Evolutionary conservation across 1,140 invertebrate genomes (phyloP), one percentile per base, ranked within the genome.

Genomic region (Aphaenogaster floridana): DNA sequence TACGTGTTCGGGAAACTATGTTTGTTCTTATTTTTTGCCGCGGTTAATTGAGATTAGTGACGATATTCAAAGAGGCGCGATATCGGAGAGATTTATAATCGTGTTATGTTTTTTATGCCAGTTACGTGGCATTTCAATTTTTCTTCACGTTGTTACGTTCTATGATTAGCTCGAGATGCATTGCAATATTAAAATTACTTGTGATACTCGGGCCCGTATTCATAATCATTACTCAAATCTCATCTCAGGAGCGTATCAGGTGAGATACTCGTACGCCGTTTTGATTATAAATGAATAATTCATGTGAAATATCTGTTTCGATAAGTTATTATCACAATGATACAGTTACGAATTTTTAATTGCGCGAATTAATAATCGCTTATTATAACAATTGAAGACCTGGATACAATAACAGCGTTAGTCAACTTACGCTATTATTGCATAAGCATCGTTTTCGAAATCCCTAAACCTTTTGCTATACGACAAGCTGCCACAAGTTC

Each of bases 31-130:
- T 84, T 84, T 74, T 76, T 50, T 17, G 45, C 28, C 34, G 42
- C 54, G 45, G 42, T 76, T 76, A 76, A 84, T 84, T 84, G 80
- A 84, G 69, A 76, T 84, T 48, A 84, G 69, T 17, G 69, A 76
- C 69, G 80, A 84, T 84, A 84, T 84, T 84, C 80, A 84, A 61
- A 84, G 34, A 84, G 42, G 45, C 28, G 80, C 69, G 39, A 83
- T 83, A 83, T 61, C 45, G 21, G 17, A 34, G 28, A 84, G 54
- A 84, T 84, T 84, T 61, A 84, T 74, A 61, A 84, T 74, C 69
- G 42, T 36, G 28, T 74, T 76, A 84, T 2, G 13, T 81, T 81
- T 81, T 80, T 81, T 48, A 42, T n/a, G 48, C 48, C 36, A 54
- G 64, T 71, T 54, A 80, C 39, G 74, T 42, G 57, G 76, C 21